Percentiles rank a stretch among this genome's conserved stretches.
Conservation (phyloP, 2,797 vertebrate genomes). For the Heteromormyrus szaboi region DNA sequence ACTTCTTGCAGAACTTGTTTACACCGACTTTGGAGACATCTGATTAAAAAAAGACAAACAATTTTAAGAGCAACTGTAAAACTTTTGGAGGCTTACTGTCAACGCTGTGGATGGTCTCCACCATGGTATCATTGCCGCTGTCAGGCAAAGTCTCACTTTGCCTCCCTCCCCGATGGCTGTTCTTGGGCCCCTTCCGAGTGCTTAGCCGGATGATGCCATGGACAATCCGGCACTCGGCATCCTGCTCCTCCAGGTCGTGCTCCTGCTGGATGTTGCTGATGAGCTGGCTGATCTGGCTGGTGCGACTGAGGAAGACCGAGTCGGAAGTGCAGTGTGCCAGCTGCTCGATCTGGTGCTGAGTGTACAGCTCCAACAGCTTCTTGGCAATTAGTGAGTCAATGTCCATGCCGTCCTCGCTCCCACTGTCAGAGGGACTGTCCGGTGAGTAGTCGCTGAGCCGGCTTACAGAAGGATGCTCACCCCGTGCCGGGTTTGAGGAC, state of each 20-base stretch:
- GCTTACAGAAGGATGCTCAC: slow-evolving; percentile 18
- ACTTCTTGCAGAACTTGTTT: neutral
- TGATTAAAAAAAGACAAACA: neutral
- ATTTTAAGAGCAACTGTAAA: neutral
- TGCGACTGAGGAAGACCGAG: slow-evolving; percentile 88
- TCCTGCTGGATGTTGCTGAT: slow-evolving; percentile 90
- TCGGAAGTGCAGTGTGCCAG: slow-evolving; percentile 88
- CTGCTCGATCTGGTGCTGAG: slow-evolving; percentile 92
- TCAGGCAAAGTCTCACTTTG: slow-evolving; percentile 65
- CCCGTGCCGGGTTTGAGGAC: slow-evolving; percentile 10
- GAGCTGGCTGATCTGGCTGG: slow-evolving; percentile 85
- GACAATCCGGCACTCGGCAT: slow-evolving; percentile 85
- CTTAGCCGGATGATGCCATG: slow-evolving; percentile 93
- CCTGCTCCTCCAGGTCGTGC: slow-evolving; percentile 87
- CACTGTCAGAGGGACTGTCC: slow-evolving; percentile 67
- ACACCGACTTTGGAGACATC: neutral
- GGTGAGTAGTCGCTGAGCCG: slow-evolving; percentile 58
- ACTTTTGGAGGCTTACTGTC: slow-evolving; percentile 61
- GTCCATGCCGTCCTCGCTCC: slow-evolving; percentile 69
- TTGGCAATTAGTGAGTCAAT: slow-evolving; percentile 83
- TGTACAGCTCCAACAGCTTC: slow-evolving; percentile 91
- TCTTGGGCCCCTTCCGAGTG: slow-evolving; percentile 74
- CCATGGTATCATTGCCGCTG: slow-evolving; percentile 88
- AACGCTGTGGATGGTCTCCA: slow-evolving; percentile 71
- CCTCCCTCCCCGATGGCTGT: slow-evolving; percentile 28